Evolutionary conservation across 2,797 vertebrate genomes (phyloP).

Genomic region (Merluccius polli): DNA sequence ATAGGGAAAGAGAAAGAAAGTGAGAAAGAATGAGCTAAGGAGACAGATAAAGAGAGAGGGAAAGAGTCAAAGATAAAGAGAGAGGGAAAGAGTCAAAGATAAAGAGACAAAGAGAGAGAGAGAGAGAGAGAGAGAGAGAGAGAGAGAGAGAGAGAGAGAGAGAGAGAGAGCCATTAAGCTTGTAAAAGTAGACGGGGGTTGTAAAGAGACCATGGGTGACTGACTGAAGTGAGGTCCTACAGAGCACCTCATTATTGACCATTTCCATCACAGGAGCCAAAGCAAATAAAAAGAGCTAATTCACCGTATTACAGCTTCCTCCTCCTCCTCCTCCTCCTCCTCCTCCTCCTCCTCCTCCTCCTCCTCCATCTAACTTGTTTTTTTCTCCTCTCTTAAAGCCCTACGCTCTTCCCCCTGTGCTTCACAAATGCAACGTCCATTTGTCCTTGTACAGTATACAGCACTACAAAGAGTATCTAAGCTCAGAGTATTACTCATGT

Average conservation of each 20-base stretch:
- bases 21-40: slow-evolving; percentile 11
- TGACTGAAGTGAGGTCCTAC: slow-evolving; percentile 68
- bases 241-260: slow-evolving; percentile 83
- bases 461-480: no score
- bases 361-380: slow-evolving; percentile 72
- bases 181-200: slow-evolving; percentile 40
- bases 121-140: slow-evolving; percentile 10
- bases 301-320: slow-evolving; percentile 88
- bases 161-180: slow-evolving; percentile 12
- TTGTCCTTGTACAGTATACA: no score
- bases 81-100: no score
- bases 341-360: slow-evolving; percentile 83
- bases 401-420: no score
- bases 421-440: no score
- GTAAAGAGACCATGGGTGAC: slow-evolving; percentile 48
- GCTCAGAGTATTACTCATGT: no score
- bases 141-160: not conserved
- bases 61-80: slow-evolving; percentile 14
- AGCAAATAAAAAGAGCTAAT: slow-evolving; percentile 83
- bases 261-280: slow-evolving; percentile 84
- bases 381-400: slow-evolving; percentile 61
- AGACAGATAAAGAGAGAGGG: slow-evolving; percentile 8
- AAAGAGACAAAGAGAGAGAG: no score
- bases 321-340: slow-evolving; percentile 72
- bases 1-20: not conserved